Percentiles rank a stretch among this genome's conserved stretches.
Evolutionary conservation across 2,113 vertebrate species (phyloP).

Genomic region (Leptobrachium leishanense): DNA sequence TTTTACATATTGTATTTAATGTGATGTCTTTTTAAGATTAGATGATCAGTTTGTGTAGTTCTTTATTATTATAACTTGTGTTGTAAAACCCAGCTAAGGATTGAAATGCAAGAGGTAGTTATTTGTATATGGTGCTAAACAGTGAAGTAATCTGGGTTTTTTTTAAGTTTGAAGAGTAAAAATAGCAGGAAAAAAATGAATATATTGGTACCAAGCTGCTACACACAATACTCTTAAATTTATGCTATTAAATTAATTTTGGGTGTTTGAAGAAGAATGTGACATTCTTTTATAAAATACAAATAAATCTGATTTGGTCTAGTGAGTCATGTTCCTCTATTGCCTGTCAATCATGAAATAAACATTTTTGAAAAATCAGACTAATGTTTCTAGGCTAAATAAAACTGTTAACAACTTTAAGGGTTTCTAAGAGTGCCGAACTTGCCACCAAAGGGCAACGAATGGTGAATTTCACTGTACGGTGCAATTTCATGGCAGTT

Average conservation of each 20-base stretch:
- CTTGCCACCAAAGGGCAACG: too few species aligned
- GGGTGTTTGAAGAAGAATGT: conserved; percentile 43
- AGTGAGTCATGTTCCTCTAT: not conserved
- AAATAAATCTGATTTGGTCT: not conserved
- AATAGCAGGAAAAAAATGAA: conserved; percentile 45
- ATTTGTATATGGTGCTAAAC: conserved; percentile 62
- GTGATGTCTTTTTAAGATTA: conserved; percentile 71
- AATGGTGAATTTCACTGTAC: too few species aligned
- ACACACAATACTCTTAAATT: conserved; percentile 20
- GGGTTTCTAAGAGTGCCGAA: too few species aligned
- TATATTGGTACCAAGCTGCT: conserved; percentile 47
- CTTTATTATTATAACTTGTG: conserved; percentile 67
- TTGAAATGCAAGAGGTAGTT: conserved; percentile 55
- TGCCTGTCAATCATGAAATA: not conserved
- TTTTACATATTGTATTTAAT: conserved; percentile 91
- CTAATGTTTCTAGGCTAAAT: too few species aligned
- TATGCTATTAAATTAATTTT: conserved; percentile 31
- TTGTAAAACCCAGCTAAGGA: conserved; percentile 60
- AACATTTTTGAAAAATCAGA: too few species aligned
- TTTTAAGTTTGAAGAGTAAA: conserved; percentile 51
- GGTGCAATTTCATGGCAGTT: too few species aligned
- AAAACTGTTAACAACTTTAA: too few species aligned
- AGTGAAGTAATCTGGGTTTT: conserved; percentile 52
- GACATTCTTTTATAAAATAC: not conserved
- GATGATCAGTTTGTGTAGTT: conserved; percentile 69